phyloP scores from a whole-genome alignment of 2,113 vertebrate species.

The Porphyrio hochstetteri region DNA sequence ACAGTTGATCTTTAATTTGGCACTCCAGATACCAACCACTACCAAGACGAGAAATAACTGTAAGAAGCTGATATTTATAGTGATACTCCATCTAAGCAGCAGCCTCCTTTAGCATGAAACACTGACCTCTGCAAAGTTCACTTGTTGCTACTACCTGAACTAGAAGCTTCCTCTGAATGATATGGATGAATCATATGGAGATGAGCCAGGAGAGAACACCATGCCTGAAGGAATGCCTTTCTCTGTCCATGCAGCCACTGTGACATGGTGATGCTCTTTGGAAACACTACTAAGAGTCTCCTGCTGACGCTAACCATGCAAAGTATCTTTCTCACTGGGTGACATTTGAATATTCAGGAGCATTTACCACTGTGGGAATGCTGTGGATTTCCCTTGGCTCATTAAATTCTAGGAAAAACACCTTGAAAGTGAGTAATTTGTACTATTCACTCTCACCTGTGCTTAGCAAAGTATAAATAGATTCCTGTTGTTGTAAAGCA shows the following conservation, averaged over 20 bases:
- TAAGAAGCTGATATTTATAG: background rate
- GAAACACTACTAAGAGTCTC: background rate
- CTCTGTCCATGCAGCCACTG: background rate
- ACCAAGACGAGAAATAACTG: background rate
- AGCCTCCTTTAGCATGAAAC: background rate
- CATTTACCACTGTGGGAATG: background rate
- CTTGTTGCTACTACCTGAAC: background rate
- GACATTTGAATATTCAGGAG: background rate
- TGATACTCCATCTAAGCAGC: background rate
- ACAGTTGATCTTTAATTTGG: background rate
- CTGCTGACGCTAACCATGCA: background rate
- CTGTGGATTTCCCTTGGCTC: background rate
- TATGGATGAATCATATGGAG: background rate
- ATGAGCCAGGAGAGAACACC: background rate
- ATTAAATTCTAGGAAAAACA: background rate
- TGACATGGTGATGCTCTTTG: background rate
- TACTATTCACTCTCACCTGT: background rate
- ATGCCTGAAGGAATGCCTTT: background rate
- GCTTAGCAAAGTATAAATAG: slow-evolving; percentile 4
- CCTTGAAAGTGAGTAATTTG: background rate
- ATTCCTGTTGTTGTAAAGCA: background rate
- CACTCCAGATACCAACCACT: background rate
- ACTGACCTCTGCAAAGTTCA: background rate
- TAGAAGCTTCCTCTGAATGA: background rate
- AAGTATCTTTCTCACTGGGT: background rate